Conservation (phyloP, 2,888 invertebrate species). For the Pasiphila rectangulata region DNA sequence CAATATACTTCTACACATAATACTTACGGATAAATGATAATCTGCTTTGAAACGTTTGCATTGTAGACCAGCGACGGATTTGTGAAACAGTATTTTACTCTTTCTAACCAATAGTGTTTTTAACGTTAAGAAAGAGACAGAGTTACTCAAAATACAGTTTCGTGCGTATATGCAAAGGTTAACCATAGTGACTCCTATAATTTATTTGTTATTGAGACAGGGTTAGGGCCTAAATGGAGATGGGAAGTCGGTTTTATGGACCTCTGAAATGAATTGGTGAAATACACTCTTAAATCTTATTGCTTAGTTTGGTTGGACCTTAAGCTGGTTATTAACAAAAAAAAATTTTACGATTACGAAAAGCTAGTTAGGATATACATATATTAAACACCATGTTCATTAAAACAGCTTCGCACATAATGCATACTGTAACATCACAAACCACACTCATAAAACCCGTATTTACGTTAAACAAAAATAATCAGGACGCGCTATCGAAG, state of each 20-base stretch:
- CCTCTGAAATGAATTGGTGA: conserved; percentile 25
- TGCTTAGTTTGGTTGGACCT: conserved; percentile 8
- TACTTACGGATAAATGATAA: too few species aligned
- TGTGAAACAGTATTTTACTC: neutral
- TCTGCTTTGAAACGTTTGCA: too few species aligned
- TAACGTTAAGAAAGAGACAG: neutral
- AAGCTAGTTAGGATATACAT: neutral
- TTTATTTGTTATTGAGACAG: conserved; percentile 35
- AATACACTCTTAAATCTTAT: conserved; percentile 16
- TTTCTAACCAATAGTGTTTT: neutral
- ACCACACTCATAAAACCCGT: too few species aligned
- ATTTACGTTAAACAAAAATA: too few species aligned
- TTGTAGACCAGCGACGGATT: neutral
- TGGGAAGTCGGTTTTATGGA: conserved; percentile 31
- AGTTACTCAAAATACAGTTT: neutral
- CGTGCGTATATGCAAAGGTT: neutral
- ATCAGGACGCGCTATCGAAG: too few species aligned
- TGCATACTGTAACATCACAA: too few species aligned
- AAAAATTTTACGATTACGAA: too few species aligned
- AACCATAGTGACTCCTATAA: conserved; percentile 26
- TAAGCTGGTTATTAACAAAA: neutral
- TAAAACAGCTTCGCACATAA: too few species aligned
- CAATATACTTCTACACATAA: too few species aligned
- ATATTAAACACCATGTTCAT: too few species aligned
- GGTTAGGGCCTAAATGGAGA: conserved; percentile 26